Conservation (phyloP, 2,113 vertebrate species). For the Cyanoramphus novaezelandiae region DNA sequence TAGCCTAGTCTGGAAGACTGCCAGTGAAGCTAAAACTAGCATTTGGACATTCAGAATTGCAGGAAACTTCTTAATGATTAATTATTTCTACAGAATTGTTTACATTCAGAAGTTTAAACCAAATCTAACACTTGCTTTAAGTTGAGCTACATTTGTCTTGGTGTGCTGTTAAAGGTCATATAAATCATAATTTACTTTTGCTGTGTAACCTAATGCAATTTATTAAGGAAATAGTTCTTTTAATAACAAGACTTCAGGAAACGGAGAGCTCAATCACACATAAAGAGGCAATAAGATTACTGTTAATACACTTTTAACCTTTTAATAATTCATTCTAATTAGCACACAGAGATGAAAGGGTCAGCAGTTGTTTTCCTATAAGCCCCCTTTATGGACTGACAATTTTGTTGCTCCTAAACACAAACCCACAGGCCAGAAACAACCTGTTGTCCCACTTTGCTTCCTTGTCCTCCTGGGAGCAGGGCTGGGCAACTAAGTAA, state of each 20-base stretch:
- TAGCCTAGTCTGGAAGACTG: not conserved
- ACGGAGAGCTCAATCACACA: conserved; percentile 30
- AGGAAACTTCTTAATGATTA: conserved; percentile 14
- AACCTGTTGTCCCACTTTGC: not conserved
- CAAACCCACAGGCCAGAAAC: not conserved
- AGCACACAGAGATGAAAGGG: not conserved
- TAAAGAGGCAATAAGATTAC: conserved; percentile 48
- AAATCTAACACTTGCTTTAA: not conserved
- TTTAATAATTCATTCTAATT: conserved; percentile 18
- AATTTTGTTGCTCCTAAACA: not conserved
- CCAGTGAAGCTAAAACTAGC: not conserved
- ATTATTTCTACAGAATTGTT: conserved; percentile 23
- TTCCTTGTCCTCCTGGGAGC: not conserved
- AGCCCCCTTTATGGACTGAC: not conserved
- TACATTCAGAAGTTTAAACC: conserved; percentile 4
- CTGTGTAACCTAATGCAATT: conserved; percentile 38
- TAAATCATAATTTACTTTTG: conserved; percentile 51
- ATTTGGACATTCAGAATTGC: not conserved
- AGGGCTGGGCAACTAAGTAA: not conserved
- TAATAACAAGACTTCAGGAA: conserved; percentile 62
- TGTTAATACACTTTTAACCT: conserved; percentile 49
- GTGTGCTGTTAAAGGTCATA: not conserved
- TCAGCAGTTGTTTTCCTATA: not conserved
- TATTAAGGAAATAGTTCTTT: conserved; percentile 65
- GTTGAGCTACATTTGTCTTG: not conserved